These are phyloP conservation scores for Prunella strophiata DNA, from an alignment of 2,797 vertebrate species.

Conservation along the genomic window DNA sequence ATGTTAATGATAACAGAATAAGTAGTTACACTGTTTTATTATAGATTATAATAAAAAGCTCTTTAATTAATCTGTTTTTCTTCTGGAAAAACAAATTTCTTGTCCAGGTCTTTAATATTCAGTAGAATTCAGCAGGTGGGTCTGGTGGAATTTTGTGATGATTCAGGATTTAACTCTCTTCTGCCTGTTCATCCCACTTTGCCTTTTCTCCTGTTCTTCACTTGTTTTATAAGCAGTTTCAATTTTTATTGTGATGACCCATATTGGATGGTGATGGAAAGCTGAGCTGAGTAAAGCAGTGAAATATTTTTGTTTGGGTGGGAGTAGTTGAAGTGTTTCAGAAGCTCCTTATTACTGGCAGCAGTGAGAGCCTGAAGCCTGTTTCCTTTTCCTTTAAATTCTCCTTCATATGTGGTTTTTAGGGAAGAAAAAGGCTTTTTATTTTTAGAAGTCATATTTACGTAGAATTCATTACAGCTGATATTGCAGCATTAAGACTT, in stretches of 20 bases:
- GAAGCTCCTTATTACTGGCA: not conserved
- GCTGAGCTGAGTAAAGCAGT: not conserved
- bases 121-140: not conserved
- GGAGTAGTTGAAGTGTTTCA: not conserved
- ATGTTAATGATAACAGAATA: not conserved
- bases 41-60: not conserved
- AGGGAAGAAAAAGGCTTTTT: slow-evolving; percentile 15
- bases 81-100: slow-evolving; percentile 1
- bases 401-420: not conserved
- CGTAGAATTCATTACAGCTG: slow-evolving; percentile 33
- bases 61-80: not conserved
- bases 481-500: slow-evolving; percentile 49
- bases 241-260: not conserved
- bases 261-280: not conserved
- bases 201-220: not conserved
- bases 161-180: not conserved
- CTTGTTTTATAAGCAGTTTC: not conserved
- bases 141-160: not conserved
- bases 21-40: not conserved
- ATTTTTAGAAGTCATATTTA: slow-evolving; percentile 46
- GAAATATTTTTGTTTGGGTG: not conserved
- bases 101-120: not conserved
- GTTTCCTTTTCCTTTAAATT: not conserved
- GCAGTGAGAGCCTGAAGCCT: not conserved
- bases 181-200: not conserved